Evolutionary conservation across 2,888 invertebrate genomes (phyloP), one percentile per base, ranked within the genome.

Genomic region (Aspidiotus rigidus): DNA sequence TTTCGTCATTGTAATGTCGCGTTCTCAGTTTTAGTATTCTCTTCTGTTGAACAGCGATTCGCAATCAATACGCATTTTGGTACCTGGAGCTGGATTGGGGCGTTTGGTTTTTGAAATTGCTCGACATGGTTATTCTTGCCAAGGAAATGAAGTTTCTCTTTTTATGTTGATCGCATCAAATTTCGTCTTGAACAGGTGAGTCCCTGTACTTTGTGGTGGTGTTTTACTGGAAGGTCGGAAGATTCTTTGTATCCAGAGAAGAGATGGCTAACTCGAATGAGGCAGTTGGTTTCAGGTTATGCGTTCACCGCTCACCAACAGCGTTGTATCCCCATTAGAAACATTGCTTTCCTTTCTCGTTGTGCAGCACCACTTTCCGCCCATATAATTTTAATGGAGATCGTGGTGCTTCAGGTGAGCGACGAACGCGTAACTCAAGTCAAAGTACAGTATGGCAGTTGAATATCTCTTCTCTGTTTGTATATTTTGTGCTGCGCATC

Each of bases 101-200:
- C 81, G 99, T 71, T 82, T 99, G 1, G 92, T 95, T 0, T 96
- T 89, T 81, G 98, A 99, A 81, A 85, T 99, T 42, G 95, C 97
- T 0, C 84, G 84, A 70, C 82, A 86, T 16, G 97, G 97, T 1
- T 99, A 88, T 80, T 84, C 84, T 10, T 97, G 96, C 75, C 93
- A 97, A 79, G 99, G 97, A 73, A 99, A 99, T 78, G 99, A 99
- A 80, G 97, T 95, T 81, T 95, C 94, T 41, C 83, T 97, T 53
- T 97, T 94, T 78, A 99, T 99, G 98, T 81, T 99, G 62, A 90
- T 98, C 74, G 91, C 94, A 0, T 95, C 97, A 59, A 93, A 95
- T 80, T 98, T 95, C 78, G 88, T 99, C 70, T 81, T 99, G 59
- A 99, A 99, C 80, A 85, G 87, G 80, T 93, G 78, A 77, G 78